Evolutionary conservation across 2,888 invertebrate species (phyloP).

Genomic region (Chymomyza fuscimana): DNA sequence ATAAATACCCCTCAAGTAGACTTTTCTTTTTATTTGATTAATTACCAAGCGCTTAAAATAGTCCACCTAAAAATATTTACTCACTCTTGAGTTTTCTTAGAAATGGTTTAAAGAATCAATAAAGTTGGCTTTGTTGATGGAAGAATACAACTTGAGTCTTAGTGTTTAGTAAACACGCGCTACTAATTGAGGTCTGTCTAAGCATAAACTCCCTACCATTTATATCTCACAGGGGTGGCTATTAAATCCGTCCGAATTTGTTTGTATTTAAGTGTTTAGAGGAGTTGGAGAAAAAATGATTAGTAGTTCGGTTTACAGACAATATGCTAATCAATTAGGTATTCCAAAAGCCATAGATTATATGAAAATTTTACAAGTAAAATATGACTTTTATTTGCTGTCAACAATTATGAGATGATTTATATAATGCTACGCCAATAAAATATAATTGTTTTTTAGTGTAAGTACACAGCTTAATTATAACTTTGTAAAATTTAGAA

Average conservation of each 20-base stretch:
- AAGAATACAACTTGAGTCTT: not conserved
- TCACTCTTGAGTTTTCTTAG: not conserved
- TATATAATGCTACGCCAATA: not conserved
- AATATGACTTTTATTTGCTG: not conserved
- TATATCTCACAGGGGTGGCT: no score
- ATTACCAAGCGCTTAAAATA: slow-evolving; percentile 27
- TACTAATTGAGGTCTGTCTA: not conserved
- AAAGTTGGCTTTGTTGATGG: not conserved
- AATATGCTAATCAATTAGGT: not conserved
- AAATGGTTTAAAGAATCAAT: not conserved
- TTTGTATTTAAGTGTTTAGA: not conserved
- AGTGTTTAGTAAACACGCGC: not conserved
- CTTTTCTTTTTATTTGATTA: not conserved
- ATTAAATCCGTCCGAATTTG: no score
- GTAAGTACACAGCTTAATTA: no score
- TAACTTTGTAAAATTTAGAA: no score
- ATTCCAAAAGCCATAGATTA: not conserved
- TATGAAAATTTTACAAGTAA: not conserved
- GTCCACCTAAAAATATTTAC: slow-evolving; percentile 12
- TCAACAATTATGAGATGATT: not conserved
- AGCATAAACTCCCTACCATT: not conserved
- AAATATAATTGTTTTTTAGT: not conserved
- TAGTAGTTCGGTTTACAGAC: not conserved
- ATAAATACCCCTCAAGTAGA: not conserved
- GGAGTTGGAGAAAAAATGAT: not conserved